phyloP scores from a whole-genome alignment of 92 coral and sea anemone genomes.

The Pocillopora meandrina region DNA sequence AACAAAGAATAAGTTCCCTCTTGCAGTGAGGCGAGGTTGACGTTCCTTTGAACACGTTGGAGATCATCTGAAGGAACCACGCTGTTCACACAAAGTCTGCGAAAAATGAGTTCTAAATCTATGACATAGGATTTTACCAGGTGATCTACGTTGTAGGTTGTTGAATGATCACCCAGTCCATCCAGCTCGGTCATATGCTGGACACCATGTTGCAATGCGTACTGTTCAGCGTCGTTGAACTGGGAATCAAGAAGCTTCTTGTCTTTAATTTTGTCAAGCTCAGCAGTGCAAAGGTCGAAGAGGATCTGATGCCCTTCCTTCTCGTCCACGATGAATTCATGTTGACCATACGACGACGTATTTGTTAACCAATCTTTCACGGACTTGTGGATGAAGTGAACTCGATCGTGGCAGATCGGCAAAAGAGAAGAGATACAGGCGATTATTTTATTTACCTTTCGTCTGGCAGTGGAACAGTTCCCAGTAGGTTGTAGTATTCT shows the following conservation, averaged over 20 bases:
- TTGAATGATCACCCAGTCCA: background rate
- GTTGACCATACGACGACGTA: background rate
- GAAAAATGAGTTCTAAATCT: background rate
- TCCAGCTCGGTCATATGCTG: constrained; percentile 26
- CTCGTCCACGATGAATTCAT: constrained; percentile 37
- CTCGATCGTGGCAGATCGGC: constrained; percentile 31
- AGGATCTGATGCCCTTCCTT: constrained; percentile 53
- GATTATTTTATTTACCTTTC: constrained; percentile 13
- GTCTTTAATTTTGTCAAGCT: constrained; percentile 19
- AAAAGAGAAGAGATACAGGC: constrained; percentile 41
- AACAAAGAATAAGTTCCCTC: background rate
- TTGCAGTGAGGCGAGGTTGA: background rate
- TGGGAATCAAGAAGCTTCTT: background rate
- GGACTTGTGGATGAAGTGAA: constrained; percentile 63
- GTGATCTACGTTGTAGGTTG: background rate
- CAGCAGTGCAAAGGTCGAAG: constrained; percentile 28
- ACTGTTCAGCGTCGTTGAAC: constrained; percentile 2
- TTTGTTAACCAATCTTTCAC: constrained; percentile 53
- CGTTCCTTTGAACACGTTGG: background rate
- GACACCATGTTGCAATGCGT: constrained; percentile 26
- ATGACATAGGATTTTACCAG: background rate
- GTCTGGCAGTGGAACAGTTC: background rate
- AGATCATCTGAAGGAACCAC: background rate
- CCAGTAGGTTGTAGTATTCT: background rate
- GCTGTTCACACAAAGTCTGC: constrained; percentile 15